Base-by-base conservation (phyloP, 2,797 vertebrate genomes). In the Linurgus olivaceus region DNA sequence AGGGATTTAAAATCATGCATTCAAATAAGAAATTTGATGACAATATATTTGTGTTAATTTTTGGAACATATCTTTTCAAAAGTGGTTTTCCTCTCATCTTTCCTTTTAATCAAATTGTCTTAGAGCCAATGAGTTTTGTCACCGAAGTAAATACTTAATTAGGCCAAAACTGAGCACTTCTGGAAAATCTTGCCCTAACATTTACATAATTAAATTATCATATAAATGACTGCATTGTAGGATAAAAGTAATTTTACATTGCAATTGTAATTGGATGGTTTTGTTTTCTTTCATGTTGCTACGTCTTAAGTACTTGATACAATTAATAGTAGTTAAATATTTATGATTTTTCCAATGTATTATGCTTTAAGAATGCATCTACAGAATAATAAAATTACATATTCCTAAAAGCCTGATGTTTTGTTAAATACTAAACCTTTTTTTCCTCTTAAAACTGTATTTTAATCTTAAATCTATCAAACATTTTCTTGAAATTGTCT, bases 311-410 rank as follows among this genome's bases (percentile, higher is more conserved):
- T 74, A 76, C 52, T 51, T 8, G 10, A 52, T 66, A 72, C 44
- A 94, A 67, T 72, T 95, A 95, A 45, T 19, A 65, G 16, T 33
- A 75, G 58, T 67, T 90, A 86, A 94, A 93, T 94, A 94, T 91
- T 96, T 91, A 88, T n/a, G 19, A 0, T 37, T 75, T 70, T 93
- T 52, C 33, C 79, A 71, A 71, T 90, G 12, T 67, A 33, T 57
- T 88, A 4, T 82, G 21, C n/a, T 76, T 76, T 59, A 58, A 35
- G 16, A 92, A 68, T 40, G 6, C 6, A 20, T 65, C 26, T 70
- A 40, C 35, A 45, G 33, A 59, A 67, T 86, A 82, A 15, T 59
- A 58, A 90, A 88, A 51, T 77, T 4, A 15, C 8, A 40, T 75
- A 66, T 88, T 88, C 72, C 38, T 80, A 71, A 71, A 95, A 92